Percentiles rank a stretch among this genome's conserved stretches.
phyloP scores from a whole-genome alignment of 2,888 invertebrate genomes.

The Metalampra italica region DNA sequence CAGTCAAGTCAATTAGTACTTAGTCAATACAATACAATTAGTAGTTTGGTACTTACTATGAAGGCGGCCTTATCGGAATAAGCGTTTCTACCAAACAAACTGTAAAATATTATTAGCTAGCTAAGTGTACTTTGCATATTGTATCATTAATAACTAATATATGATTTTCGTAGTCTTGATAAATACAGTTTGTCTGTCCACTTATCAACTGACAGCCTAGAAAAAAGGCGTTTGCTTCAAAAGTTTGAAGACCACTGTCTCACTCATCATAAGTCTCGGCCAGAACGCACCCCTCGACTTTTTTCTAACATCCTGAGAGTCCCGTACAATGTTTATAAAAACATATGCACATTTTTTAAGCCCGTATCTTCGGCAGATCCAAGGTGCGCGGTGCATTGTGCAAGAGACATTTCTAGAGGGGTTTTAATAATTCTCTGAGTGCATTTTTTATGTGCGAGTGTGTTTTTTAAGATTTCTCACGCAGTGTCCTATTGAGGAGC shows the following conservation, averaged over 20 bases:
- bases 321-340: conserved; percentile 66
- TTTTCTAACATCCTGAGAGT: conserved; percentile 44
- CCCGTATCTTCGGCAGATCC: conserved; percentile 55
- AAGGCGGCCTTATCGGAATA: too few species aligned
- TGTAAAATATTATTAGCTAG: too few species aligned
- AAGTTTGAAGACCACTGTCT: conserved; percentile 39
- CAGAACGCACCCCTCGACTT: conserved; percentile 48
- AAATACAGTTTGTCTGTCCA: too few species aligned
- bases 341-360: conserved; percentile 77
- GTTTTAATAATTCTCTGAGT: conserved; percentile 69
- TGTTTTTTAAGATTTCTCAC: conserved; percentile 76
- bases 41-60: too few species aligned
- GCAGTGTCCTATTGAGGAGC: conserved; percentile 59
- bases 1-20: too few species aligned
- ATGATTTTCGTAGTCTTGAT: too few species aligned
- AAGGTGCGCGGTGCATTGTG: conserved; percentile 67
- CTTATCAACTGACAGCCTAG: neutral
- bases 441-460: conserved; percentile 68
- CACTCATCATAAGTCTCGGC: conserved; percentile 17
- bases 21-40: too few species aligned
- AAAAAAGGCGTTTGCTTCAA: neutral
- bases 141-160: too few species aligned
- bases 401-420: conserved; percentile 65
- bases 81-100: too few species aligned
- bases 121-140: too few species aligned